Percentiles rank a stretch among this genome's conserved stretches.
phyloP scores from a whole-genome alignment of 92 coral and sea anemone genomes.

The Chrysogorgia sp. region DNA sequence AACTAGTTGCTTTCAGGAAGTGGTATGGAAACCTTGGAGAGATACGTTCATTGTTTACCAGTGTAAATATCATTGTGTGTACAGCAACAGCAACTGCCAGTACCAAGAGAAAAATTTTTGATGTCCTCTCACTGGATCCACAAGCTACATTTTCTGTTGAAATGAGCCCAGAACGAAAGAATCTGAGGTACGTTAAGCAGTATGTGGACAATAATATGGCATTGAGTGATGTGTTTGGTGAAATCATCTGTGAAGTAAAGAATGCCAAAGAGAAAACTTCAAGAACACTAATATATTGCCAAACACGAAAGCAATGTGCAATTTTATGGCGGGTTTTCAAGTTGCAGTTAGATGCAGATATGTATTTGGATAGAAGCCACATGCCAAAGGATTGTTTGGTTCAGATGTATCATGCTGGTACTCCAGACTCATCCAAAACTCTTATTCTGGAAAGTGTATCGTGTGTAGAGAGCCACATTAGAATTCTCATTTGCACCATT shows the following conservation, averaged over 20 bases:
- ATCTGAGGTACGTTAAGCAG: neutral
- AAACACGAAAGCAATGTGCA: neutral
- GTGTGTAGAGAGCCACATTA: neutral
- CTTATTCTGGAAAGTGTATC: neutral
- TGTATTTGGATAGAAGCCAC: neutral
- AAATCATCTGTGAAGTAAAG: neutral
- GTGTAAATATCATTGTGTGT: neutral
- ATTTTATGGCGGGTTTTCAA: neutral
- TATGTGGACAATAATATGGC: neutral
- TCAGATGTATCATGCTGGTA: constrained; percentile 36
- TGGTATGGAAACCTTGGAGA: constrained; percentile 4
- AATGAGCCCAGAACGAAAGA: neutral
- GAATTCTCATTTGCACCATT: constrained; percentile 4
- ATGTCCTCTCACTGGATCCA: neutral
- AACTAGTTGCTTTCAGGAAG: neutral
- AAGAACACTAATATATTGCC: neutral
- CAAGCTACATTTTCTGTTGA: neutral
- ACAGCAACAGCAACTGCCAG: neutral
- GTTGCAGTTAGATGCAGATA: neutral
- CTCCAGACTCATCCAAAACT: neutral
- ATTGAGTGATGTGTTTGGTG: neutral
- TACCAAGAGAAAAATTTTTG: neutral
- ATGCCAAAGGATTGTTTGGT: neutral
- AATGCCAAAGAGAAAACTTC: neutral
- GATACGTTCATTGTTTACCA: neutral